Evolutionary conservation across 2,888 invertebrate genomes (phyloP).

Genomic region (Chironomus tentans): DNA sequence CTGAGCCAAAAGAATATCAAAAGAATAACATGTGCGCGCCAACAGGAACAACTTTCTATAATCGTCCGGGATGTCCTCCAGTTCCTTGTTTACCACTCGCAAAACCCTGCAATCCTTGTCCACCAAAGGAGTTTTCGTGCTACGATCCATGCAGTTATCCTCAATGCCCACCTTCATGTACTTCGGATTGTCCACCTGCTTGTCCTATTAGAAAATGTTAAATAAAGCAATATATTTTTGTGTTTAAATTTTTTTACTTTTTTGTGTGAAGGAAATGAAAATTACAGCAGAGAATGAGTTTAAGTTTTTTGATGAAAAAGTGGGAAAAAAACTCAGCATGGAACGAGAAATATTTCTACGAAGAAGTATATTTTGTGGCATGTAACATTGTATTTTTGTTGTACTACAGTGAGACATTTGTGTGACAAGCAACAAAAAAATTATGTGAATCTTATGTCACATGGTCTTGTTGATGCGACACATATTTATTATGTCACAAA

Average conservation of each 20-base stretch:
- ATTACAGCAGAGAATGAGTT: no score
- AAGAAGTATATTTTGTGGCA: neutral
- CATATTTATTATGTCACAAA: neutral
- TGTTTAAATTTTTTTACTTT: no score
- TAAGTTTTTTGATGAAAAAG: neutral
- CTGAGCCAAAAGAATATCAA: constrained; percentile 38
- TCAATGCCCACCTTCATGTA: neutral
- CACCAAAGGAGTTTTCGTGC: neutral
- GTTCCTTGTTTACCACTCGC: constrained; percentile 11
- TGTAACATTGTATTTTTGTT: neutral
- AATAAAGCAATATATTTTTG: no score
- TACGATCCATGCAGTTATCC: neutral
- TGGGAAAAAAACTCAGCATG: no score
- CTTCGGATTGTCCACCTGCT: no score
- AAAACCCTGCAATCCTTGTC: constrained; percentile 6
- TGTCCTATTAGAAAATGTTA: no score
- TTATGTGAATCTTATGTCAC: neutral
- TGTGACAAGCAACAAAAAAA: neutral
- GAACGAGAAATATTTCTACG: no score
- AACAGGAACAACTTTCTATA: neutral
- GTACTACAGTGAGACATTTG: neutral
- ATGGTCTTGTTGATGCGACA: neutral
- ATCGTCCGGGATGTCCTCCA: constrained; percentile 6
- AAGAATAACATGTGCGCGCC: constrained; percentile 17
- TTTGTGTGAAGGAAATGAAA: no score